These are phyloP conservation scores for Maniola jurtina DNA, from an alignment of 1,140 invertebrate genomes.

Conservation along the genomic window DNA sequence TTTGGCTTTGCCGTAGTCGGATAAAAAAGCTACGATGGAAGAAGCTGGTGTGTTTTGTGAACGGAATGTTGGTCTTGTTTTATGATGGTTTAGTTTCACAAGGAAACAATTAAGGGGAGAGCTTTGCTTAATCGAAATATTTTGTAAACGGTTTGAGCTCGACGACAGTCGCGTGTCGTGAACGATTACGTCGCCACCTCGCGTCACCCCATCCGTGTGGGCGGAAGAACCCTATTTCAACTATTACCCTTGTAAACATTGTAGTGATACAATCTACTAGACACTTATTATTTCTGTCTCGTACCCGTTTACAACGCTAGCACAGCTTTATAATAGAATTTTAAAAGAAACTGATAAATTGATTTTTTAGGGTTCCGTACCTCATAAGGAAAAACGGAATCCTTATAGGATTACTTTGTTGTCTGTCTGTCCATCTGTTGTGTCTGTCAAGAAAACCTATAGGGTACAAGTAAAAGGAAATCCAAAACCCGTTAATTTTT, in stretches of 20 bases:
- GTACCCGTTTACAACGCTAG: background rate
- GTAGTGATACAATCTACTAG: slow-evolving; percentile 33
- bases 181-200: slow-evolving; percentile 18
- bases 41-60: background rate
- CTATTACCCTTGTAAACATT: slow-evolving; percentile 35
- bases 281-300: slow-evolving; percentile 22
- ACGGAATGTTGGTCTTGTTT: slow-evolving; percentile 5
- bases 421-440: no score
- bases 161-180: slow-evolving; percentile 9
- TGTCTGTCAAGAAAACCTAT: no score
- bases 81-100: slow-evolving; percentile 20
- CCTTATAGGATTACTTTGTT: no score
- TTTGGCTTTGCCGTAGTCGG: no score
- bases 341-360: background rate
- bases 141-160: slow-evolving; percentile 55
- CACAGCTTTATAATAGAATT: background rate
- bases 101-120: slow-evolving; percentile 50
- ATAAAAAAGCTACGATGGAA: no score
- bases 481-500: no score
- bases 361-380: no score
- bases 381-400: no score
- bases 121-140: slow-evolving; percentile 62
- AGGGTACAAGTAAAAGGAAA: no score
- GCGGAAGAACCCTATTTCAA: slow-evolving; percentile 33
- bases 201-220: slow-evolving; percentile 29